Base-by-base conservation (phyloP, 2,113 vertebrate genomes). In the Sinocyclocheilus anshuiensis region DNA sequence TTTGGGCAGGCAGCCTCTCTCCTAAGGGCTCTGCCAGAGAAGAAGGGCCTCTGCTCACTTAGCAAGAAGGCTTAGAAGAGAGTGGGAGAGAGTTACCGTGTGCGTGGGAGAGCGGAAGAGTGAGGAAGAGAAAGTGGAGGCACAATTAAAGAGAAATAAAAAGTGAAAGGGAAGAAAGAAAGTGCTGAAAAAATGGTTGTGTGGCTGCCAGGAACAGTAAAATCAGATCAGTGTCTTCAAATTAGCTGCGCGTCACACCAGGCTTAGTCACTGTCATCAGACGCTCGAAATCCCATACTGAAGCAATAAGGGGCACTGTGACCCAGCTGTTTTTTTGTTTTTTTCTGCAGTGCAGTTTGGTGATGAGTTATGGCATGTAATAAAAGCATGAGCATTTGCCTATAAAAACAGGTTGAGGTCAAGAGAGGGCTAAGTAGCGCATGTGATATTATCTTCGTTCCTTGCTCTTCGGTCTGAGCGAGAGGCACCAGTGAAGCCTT, bases 1-100 rank as follows among this genome's bases (percentile, higher is more conserved):
- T 95, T 92, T 91, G 78, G 91, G 90, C 88, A 59, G 65, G 42
- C 87, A 87, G 90, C 91, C 92, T 88, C 59, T 67, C 91, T 89
- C 88, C 83, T 86, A 88, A 86, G 88, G 86, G 83, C 85, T 91
- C 87, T 91, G 88, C 80, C 90, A 80, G 89, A 89, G 89, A 91
- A 91, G 86, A 86, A 84, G 79, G 90, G 87, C 86, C 84, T 84
- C 88, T 83, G 86, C 88, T 71, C 74, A 80, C 84, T 65, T 45
- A 84, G 77, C 85, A 86, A 88, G 75, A 87, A 86, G 69, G 24
- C 45, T 71, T 48, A 83, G 69, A 87, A 85, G 87, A 74, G 86
- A 88, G 55, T 84, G 86, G 81, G 90, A 80, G 67, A 88, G 42
- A 81, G 83, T 57, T 86, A 85, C 61, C 45, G 79, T 63, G 50